phyloP scores from a whole-genome alignment of 2,797 vertebrate genomes.

The Acanthopagrus latus region DNA sequence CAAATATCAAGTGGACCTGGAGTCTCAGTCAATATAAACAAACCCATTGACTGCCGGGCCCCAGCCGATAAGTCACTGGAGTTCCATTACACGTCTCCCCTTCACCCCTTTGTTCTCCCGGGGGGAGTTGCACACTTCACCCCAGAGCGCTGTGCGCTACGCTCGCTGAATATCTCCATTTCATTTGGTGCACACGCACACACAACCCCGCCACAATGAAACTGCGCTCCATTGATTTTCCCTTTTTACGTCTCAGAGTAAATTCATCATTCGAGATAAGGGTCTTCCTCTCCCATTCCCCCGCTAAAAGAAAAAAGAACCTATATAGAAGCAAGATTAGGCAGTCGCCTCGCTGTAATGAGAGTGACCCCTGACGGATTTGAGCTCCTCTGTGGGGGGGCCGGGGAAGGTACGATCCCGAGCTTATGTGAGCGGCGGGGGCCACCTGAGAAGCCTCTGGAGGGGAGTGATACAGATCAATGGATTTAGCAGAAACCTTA shows the following conservation, averaged over 20 bases:
- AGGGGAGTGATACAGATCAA: conserved; percentile 71
- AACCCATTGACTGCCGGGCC: conserved; percentile 69
- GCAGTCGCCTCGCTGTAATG: conserved; percentile 70
- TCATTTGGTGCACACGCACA: conserved; percentile 50
- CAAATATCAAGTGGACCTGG: conserved; percentile 72
- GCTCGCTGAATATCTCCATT: conserved; percentile 69
- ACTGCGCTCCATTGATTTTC: conserved; percentile 76
- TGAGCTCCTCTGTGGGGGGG: conserved; percentile 16
- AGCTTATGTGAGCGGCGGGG: conserved; percentile 59
- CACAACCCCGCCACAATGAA: conserved; percentile 26
- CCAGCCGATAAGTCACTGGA: conserved; percentile 70
- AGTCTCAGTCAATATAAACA: conserved; percentile 79
- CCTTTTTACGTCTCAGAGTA: conserved; percentile 68
- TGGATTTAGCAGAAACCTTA: conserved; percentile 62
- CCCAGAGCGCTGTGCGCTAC: conserved; percentile 48
- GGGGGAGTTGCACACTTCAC: conserved; percentile 64
- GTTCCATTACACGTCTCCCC: conserved; percentile 75
- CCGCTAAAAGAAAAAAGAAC: conserved; percentile 57
- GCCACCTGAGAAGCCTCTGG: conserved; percentile 71
- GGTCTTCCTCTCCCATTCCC: conserved; percentile 69
- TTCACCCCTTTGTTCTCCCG: conserved; percentile 52
- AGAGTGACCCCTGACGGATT: conserved; percentile 71
- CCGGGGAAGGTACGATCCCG: conserved; percentile 50
- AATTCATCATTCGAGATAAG: conserved; percentile 83
- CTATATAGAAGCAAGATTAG: conserved; percentile 73